Conservation (phyloP, 2,888 invertebrate genomes). For the Ceramica pisi region DNA sequence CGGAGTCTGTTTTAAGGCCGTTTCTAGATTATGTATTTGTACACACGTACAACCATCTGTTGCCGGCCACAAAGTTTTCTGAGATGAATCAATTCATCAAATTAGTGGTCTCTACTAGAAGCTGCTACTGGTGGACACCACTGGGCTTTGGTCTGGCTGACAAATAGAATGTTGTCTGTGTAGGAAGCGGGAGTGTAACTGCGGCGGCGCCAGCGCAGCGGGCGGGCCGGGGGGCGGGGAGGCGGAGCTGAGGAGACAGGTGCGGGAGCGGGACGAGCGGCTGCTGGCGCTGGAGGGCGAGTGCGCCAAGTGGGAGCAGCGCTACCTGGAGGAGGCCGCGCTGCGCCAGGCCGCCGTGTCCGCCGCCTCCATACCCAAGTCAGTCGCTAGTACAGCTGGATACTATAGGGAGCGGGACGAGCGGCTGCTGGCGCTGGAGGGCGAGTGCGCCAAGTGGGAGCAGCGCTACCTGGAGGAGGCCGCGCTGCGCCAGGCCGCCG, state of each 20-base stretch:
- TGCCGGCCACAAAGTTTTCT: too few species aligned
- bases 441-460: slow-evolving; percentile 96
- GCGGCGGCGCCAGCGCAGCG: slow-evolving; percentile 78
- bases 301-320: slow-evolving; percentile 96
- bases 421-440: slow-evolving; percentile 92
- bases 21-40: too few species aligned
- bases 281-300: slow-evolving; percentile 93
- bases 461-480: slow-evolving; percentile 96
- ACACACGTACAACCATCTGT: too few species aligned
- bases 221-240: slow-evolving; percentile 76
- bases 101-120: too few species aligned
- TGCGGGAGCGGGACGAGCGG: slow-evolving; percentile 87
- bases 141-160: neutral
- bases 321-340: slow-evolving; percentile 95
- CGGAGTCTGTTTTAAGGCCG: too few species aligned
- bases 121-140: too few species aligned
- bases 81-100: too few species aligned
- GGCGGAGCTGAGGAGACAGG: slow-evolving; percentile 89
- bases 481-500: slow-evolving; percentile 94
- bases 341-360: slow-evolving; percentile 95
- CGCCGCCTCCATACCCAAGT: slow-evolving; percentile 94
- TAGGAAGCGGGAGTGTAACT: slow-evolving; percentile 82
- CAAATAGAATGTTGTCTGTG: neutral
- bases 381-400: slow-evolving; percentile 37
- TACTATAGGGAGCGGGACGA: slow-evolving; percentile 81